phyloP scores from a whole-genome alignment of 1,140 invertebrate species.

The Apis florea region DNA sequence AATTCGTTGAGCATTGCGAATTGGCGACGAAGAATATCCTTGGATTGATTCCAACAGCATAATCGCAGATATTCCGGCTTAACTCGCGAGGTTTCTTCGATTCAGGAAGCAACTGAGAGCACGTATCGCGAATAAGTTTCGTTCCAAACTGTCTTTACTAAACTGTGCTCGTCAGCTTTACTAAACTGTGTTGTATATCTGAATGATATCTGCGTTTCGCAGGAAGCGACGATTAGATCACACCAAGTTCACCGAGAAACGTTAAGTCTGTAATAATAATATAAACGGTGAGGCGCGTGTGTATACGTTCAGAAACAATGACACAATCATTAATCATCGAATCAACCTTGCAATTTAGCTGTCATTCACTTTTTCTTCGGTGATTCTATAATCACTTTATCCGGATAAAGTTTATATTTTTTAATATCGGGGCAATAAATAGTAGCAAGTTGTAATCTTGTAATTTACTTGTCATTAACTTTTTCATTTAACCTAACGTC shows the following conservation, averaged over 20 bases:
- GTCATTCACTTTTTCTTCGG: neutral
- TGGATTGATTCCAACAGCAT: neutral
- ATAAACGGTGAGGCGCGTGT: neutral
- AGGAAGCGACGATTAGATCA: neutral
- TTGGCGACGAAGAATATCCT: too few species aligned
- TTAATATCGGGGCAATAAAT: too few species aligned
- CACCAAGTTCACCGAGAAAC: neutral
- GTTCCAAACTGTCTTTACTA: neutral
- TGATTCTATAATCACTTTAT: neutral
- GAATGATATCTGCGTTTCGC: accelerated
- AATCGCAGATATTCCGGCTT: neutral
- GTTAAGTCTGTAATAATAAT: neutral
- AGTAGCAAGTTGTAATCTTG: too few species aligned
- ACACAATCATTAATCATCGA: neutral
- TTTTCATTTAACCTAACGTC: too few species aligned
- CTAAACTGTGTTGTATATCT: neutral
- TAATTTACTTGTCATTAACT: too few species aligned
- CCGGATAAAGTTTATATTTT: too few species aligned
- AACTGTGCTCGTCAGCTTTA: neutral
- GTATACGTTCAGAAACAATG: neutral
- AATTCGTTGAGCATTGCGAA: neutral
- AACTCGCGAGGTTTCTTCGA: neutral
- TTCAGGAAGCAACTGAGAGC: neutral
- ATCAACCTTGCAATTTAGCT: neutral
- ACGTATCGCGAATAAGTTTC: neutral